Evolutionary conservation across 2,888 invertebrate genomes (phyloP), one percentile per base, ranked within the genome.

Genomic region (Spisula solida): DNA sequence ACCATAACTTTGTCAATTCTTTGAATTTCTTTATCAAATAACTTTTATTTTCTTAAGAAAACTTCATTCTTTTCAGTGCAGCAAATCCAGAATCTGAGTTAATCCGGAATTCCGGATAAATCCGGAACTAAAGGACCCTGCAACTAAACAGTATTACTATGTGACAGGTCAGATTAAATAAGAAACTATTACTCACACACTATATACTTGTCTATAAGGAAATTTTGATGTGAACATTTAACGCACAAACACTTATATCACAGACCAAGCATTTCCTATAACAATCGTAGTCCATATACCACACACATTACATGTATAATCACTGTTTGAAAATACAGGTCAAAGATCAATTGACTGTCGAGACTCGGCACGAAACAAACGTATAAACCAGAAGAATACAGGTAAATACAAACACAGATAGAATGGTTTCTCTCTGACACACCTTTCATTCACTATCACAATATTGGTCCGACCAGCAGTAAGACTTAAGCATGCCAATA

Each of bases 401-500:
- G 16, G 75, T 75, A 31, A 31, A 34, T 34, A 10, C n/a, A 4
- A n/a, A 5, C n/a, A 31, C 75, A 75, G 75, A 75, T 75, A 75
- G 31, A 34, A 31, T 16, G 16, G 14, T 31, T 34, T 34, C 31
- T 18, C 16, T 75, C 16, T 1, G n/a, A n/a, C n/a, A n/a, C 29
- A 34, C 18, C 1, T 12, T 8, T 12, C 12, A 75, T 31, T 18
- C 29, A 75, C 18, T 18, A 34, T 34, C 29, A 75, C 12, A 82
- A 82, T 56, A 34, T 41, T 47, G 82, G 82, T 66, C 47, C 66
- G 12, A 8, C 56, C 56, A 66, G 66, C 51, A 81, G 81, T 82
- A 82, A 82, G 82, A 41, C 41, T 41, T 41, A 5, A 41, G 82
- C 66, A 66, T 82, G 82, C 82, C 82, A 41, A 34, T 60, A 66